These are phyloP conservation scores for Gerris lacustris DNA, from an alignment of 2,888 invertebrate species.

Conservation along the genomic window DNA sequence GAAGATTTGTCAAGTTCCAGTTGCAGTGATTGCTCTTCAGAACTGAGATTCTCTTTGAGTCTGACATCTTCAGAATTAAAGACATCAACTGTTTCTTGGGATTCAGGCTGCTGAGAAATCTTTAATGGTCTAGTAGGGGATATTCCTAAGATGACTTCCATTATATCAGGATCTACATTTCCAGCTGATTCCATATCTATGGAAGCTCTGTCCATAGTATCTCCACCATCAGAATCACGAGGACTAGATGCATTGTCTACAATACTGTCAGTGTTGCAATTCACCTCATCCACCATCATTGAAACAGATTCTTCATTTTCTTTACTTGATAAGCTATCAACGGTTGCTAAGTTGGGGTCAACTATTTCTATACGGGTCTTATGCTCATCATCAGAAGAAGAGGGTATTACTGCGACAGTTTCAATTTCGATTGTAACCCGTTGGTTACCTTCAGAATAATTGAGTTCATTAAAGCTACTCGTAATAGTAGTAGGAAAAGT, in stretches of 20 bases:
- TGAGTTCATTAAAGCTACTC: neutral
- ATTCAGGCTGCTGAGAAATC: neutral
- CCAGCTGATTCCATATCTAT: too few relatives aligned
- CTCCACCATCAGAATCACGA: neutral
- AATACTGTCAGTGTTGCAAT: too few relatives aligned
- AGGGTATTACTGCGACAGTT: neutral
- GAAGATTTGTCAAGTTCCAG: neutral
- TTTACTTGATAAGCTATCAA: neutral
- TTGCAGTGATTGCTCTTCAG: neutral
- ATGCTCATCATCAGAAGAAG: neutral
- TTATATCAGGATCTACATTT: constrained; percentile 19
- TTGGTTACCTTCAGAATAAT: neutral
- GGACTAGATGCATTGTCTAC: neutral
- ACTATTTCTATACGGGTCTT: neutral
- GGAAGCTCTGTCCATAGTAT: neutral
- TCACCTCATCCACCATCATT: neutral
- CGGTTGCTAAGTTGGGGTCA: neutral
- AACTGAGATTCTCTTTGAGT: neutral
- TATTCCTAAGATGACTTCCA: constrained; percentile 19
- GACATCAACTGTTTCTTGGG: neutral
- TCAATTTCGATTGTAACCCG: neutral
- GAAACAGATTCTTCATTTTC: neutral
- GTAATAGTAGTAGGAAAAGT: neutral
- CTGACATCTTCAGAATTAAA: neutral
- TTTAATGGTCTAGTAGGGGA: neutral